Percentiles rank a stretch among this genome's conserved stretches.
phyloP scores from a whole-genome alignment of 2,888 invertebrate species.

The Rhamnusium bicolor region DNA sequence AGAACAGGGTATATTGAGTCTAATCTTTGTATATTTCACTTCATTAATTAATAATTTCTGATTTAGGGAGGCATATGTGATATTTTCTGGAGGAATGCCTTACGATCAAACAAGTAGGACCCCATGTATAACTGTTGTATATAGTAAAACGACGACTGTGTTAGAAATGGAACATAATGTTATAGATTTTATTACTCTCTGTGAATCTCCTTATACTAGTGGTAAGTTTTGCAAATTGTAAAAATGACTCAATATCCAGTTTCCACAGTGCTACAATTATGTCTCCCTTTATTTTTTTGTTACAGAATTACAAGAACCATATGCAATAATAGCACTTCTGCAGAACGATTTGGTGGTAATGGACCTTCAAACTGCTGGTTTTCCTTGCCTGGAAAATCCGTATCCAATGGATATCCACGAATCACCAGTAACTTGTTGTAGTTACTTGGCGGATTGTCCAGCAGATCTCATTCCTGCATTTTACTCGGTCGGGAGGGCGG shows the following conservation, averaged over 20 bases:
- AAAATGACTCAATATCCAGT: too few species aligned
- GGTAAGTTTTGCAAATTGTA: constrained; percentile 78
- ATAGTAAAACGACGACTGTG: constrained; percentile 96
- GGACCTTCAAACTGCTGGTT: constrained; percentile 95
- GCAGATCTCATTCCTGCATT: constrained; percentile 98
- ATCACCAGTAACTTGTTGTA: constrained; percentile 97
- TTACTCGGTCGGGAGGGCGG: constrained; percentile 92
- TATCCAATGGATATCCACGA: constrained; percentile 99
- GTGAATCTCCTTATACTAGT: constrained; percentile 94
- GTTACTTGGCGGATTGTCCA: constrained; percentile 98
- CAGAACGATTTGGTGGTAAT: constrained; percentile 98
- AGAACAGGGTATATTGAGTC: constrained; percentile 79
- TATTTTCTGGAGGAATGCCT: constrained; percentile 97
- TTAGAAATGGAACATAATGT: constrained; percentile 99
- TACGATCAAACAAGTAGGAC: constrained; percentile 91
- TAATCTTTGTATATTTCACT: not conserved
- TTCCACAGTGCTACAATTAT: too few species aligned
- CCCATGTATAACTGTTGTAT: constrained; percentile 96
- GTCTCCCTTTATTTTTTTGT: too few species aligned
- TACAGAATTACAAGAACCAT: constrained; percentile 98
- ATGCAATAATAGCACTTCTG: constrained; percentile 96
- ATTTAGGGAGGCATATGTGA: constrained; percentile 90
- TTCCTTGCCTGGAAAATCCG: constrained; percentile 99
- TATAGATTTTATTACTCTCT: constrained; percentile 96
- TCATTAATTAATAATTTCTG: constrained; percentile 26